Evolutionary conservation across 2,113 vertebrate genomes (phyloP).

Genomic region (Cinclus cinclus): DNA sequence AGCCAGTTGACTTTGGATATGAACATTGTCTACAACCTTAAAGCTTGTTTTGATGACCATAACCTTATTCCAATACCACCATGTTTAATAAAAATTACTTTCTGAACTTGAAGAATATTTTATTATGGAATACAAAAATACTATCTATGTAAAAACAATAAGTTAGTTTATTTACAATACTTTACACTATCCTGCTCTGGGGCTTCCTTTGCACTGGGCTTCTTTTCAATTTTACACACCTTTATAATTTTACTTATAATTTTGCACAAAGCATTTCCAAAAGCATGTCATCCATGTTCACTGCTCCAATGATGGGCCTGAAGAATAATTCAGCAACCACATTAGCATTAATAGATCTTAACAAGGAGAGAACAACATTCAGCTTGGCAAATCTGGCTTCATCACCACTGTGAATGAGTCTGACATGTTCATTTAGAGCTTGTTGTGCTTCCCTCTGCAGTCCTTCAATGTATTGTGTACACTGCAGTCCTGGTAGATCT

Average conservation of each 20-base stretch:
- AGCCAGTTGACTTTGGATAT: neutral
- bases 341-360: constrained; percentile 86
- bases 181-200: constrained; percentile 56
- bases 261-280: constrained; percentile 96
- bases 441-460: constrained; percentile 91
- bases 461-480: constrained; percentile 90
- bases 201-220: neutral
- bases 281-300: constrained; percentile 96
- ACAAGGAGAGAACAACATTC: constrained; percentile 89
- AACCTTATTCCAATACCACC: neutral
- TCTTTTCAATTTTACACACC: neutral
- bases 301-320: constrained; percentile 89
- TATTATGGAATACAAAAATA: constrained; percentile 84
- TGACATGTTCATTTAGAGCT: constrained; percentile 91
- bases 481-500: constrained; percentile 91
- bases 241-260: constrained; percentile 83
- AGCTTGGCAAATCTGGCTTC: constrained; percentile 87
- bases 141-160: constrained; percentile 83
- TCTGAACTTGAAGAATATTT: constrained; percentile 58
- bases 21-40: neutral
- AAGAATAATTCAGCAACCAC: constrained; percentile 93
- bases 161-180: constrained; percentile 78
- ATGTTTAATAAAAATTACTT: constrained; percentile 37
- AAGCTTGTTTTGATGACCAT: neutral
- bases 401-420: constrained; percentile 84